These are phyloP conservation scores for Balanococcus diminutus DNA, from an alignment of 2,888 invertebrate species.

Conservation along the genomic window DNA sequence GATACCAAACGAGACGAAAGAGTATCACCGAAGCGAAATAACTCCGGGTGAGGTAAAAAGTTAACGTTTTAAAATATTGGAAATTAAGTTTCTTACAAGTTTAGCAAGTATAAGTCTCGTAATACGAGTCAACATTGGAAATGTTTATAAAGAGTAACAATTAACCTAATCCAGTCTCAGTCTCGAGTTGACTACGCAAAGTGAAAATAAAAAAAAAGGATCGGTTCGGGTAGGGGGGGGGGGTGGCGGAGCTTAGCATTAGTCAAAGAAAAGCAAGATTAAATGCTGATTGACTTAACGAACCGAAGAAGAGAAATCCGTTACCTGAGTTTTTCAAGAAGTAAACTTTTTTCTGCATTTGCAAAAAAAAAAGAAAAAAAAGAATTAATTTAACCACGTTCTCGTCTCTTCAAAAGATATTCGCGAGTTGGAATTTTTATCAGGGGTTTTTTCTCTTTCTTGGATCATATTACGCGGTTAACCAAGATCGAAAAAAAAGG, in stretches of 20 bases:
- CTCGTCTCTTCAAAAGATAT: not conserved
- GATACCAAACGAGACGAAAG: not conserved
- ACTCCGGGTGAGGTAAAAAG: not conserved
- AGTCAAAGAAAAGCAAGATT: constrained; percentile 11
- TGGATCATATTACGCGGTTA: not conserved
- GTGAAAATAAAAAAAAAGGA: not conserved
- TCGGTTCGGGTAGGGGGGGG: not conserved
- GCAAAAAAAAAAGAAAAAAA: not conserved
- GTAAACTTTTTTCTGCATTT: not conserved
- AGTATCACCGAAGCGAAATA: constrained; percentile 19
- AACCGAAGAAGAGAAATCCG: constrained; percentile 14
- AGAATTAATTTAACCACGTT: constrained; percentile 17
- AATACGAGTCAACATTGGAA: constrained; percentile 23
- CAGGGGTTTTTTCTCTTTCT: not conserved
- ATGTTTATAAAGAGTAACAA: constrained; percentile 31
- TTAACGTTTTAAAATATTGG: constrained; percentile 33
- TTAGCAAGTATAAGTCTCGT: constrained; percentile 15
- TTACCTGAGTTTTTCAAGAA: not conserved
- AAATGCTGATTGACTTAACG: constrained; percentile 39
- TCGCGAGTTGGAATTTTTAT: not conserved
- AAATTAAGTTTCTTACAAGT: constrained; percentile 21
- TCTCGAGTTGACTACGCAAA: not conserved
- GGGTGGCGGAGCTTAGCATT: not conserved
- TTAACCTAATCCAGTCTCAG: not conserved
- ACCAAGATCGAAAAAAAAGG: not conserved